phyloP scores from a whole-genome alignment of 2,797 vertebrate species.

The Sebastolobus alascanus region DNA sequence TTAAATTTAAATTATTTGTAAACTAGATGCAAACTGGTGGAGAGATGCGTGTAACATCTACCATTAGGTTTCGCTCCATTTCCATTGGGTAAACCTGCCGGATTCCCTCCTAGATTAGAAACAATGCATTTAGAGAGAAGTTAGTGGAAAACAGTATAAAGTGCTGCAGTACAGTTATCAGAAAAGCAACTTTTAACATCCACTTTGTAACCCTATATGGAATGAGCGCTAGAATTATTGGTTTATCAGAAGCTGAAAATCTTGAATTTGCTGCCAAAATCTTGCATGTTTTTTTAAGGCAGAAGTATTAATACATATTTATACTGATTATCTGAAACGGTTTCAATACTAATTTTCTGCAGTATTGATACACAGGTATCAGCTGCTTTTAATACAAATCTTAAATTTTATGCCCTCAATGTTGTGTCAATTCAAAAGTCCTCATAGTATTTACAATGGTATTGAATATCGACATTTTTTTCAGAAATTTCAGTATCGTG shows the following conservation, averaged over 20 bases:
- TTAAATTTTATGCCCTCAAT: too few relatives aligned
- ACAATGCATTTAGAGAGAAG: not conserved
- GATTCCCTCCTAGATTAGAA: slow-evolving; percentile 51
- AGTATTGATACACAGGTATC: too few relatives aligned
- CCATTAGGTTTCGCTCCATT: slow-evolving; percentile 61
- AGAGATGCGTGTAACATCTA: slow-evolving; percentile 12
- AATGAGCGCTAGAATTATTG: not conserved
- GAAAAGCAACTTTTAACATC: not conserved
- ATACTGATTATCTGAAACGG: too few relatives aligned
- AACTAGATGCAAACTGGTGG: not conserved
- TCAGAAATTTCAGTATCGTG: too few relatives aligned
- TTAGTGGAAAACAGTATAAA: not conserved
- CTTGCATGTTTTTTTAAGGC: not conserved
- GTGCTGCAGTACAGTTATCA: not conserved
- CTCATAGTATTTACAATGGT: too few relatives aligned
- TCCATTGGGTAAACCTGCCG: slow-evolving; percentile 49
- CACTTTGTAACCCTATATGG: too few relatives aligned
- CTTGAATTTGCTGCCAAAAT: slow-evolving; percentile 1
- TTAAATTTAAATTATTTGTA: not conserved
- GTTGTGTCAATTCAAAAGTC: too few relatives aligned
- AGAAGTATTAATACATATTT: too few relatives aligned
- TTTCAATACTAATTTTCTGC: too few relatives aligned
- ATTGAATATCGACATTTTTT: too few relatives aligned
- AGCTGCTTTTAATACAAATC: too few relatives aligned
- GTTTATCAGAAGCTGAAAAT: not conserved